Evolutionary conservation across 2,888 invertebrate genomes (phyloP), one percentile per base, ranked within the genome.

Genomic region (Tryphoninae sp.): DNA sequence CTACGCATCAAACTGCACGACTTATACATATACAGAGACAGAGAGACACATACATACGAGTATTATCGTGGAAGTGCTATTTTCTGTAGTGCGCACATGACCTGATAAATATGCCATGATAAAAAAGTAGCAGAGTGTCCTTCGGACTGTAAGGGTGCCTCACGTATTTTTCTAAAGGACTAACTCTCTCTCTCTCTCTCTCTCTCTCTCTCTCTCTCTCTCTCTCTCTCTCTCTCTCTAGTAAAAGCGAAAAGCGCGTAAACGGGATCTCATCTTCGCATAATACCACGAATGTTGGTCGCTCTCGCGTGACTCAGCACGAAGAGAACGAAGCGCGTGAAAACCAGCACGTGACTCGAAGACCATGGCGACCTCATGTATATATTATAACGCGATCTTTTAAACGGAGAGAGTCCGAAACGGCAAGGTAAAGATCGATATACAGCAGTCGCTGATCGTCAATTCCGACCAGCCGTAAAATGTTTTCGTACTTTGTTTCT

Each of bases 81-180:
- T 62, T 23, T 8, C 19, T 49, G 59, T 64, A 74, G 16, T 55
- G 51, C 53, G 45, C 53, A 72, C 40, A 64, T 45, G 22, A 33
- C 40, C 68, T 59, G 81, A 78, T 71, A 71, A 81, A 78, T 71
- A 58, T 71, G 19, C 26, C 9, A 69, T 42, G 40, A 74, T 51
- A 72, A 53, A 78, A 74, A 42, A 64, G 64, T 58, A 59, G 49
- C 9, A 4, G 23, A 67, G 68, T 16, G 26, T 65, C 22, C 19
- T 16, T 9, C 49, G 59, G n/a, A 65, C 58, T 69, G 33, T 55
- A 55, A n/a, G 45, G 49, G 42, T 65, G 58, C 42, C 23, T 59
- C 59, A 45, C 62, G 49, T 65, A 42, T 67, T 65, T 65, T 67
- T 40, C 23, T 33, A 45, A 67, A 67, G 49, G 59, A 11, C 45